Evolutionary conservation across 2,113 vertebrate species (phyloP), one percentile per base, ranked within the genome.

Genomic region (Cathartes aura): DNA sequence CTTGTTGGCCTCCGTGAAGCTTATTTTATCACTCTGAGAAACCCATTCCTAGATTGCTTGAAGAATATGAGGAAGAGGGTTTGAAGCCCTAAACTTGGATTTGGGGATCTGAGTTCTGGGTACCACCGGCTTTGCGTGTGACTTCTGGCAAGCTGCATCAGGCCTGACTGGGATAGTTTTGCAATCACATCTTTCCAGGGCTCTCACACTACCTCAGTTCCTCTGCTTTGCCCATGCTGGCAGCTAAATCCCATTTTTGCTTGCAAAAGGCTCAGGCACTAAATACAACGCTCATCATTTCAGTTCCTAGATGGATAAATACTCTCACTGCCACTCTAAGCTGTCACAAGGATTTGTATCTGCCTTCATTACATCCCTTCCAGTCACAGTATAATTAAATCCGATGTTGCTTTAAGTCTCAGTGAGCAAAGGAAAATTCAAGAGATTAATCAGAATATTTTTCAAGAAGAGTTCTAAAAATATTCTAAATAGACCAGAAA

Each of bases 401-500:
- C 75, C 17, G 0, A 80, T 67, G 93, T 67, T 95, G 79, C 94
- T 74, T 48, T 94, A 94, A 95, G 87, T 91, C 55, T 94, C 84
- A 82, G 79, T 29, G 52, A 91, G 92, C 88, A 68, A 58, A 83
- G 48, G 82, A 59, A 96, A 96, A 97, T 89, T 71, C 92, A 91
- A 63, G 92, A 95, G 82, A 94, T 96, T 96, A 93, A 96, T 96
- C 90, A 91, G 94, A 67, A 89, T 78, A 87, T 88, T 83, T 95
- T 86, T 94, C 79, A 75, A 34, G 92, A 79, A 80, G 71, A 50
- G 5, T 68, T 87, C 96, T 91, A 87, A 91, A 96, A 94, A 92
- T 92, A 97, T 92, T 95, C 91, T 94, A 95, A 97, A 95, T 70
- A 97, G 90, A 80, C 75, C 83, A 92, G 83, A 92, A 97, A 94